These are phyloP conservation scores for Heliconius hewitsoni DNA, from an alignment of 1,140 invertebrate genomes.

Conservation along the genomic window DNA sequence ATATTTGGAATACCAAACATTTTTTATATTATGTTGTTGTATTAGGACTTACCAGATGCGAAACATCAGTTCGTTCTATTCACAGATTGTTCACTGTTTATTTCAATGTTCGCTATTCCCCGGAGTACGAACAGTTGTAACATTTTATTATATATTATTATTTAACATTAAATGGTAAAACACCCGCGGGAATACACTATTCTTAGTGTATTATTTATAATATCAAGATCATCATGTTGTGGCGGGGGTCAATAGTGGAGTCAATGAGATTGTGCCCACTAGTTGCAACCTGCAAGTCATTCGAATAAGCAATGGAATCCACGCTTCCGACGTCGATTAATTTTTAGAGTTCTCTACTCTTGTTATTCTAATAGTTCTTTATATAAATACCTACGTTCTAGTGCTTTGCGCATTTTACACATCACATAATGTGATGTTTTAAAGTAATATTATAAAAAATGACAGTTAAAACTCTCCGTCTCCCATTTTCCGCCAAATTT, in stretches of 20 bases:
- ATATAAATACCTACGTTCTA: background rate
- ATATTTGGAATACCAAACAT: background rate
- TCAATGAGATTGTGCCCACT: constrained; percentile 75
- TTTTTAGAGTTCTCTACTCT: constrained; percentile 33
- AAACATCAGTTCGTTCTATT: constrained; percentile 15
- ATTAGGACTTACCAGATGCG: constrained; percentile 16
- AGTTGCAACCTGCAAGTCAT: constrained; percentile 72
- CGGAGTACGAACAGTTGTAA: constrained; percentile 59
- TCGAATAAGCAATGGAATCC: constrained; percentile 65
- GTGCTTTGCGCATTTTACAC: background rate
- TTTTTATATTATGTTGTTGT: background rate
- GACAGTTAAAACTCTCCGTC: too few species aligned
- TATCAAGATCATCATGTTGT: constrained; percentile 61
- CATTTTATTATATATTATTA: constrained; percentile 45
- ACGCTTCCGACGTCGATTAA: constrained; percentile 70
- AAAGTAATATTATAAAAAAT: background rate
- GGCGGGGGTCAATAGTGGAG: constrained; percentile 72
- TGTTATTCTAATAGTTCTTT: constrained; percentile 26
- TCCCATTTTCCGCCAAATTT: too few species aligned
- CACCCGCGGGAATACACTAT: constrained; percentile 52
- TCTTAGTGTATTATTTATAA: constrained; percentile 71
- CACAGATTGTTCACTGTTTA: constrained; percentile 37
- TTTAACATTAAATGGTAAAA: constrained; percentile 44
- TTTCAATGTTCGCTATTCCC: constrained; percentile 45
- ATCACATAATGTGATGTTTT: background rate